Conservation (phyloP, 2,797 vertebrate genomes). For the Crocodylus rhombifer region DNA sequence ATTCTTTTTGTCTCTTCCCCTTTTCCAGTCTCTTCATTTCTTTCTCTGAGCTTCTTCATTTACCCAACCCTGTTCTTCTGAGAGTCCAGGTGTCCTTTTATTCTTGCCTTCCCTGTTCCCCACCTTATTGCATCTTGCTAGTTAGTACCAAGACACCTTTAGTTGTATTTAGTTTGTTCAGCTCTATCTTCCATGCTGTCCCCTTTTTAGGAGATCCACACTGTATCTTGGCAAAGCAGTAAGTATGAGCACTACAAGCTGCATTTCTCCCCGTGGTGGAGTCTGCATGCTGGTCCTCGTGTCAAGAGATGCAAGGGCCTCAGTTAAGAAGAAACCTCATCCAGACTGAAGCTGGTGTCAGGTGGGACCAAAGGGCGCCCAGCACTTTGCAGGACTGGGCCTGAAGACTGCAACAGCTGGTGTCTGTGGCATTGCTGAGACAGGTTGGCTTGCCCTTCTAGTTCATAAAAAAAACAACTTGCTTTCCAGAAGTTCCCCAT, state of each 20-base stretch:
- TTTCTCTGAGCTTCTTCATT: neutral
- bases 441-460: slow-evolving; percentile 33
- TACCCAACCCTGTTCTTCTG: neutral
- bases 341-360: neutral
- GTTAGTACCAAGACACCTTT: neutral
- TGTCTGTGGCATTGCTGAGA: slow-evolving; percentile 48
- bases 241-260: neutral
- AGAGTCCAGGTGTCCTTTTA: neutral
- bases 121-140: too few relatives aligned
- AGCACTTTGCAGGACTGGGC: neutral
- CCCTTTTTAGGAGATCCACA: neutral
- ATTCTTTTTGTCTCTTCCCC: neutral
- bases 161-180: neutral
- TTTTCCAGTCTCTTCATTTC: neutral
- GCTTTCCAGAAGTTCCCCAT: slow-evolving; percentile 74
- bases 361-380: neutral
- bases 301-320: slow-evolving; percentile 3
- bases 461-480: neutral
- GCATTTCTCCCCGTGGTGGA: neutral
- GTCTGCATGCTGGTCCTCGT: neutral
- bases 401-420: slow-evolving; percentile 56
- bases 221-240: neutral
- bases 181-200: neutral
- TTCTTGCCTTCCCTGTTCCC: neutral
- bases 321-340: neutral